Conservation (phyloP, 2,113 vertebrate species). For the Cepphus grylle region DNA sequence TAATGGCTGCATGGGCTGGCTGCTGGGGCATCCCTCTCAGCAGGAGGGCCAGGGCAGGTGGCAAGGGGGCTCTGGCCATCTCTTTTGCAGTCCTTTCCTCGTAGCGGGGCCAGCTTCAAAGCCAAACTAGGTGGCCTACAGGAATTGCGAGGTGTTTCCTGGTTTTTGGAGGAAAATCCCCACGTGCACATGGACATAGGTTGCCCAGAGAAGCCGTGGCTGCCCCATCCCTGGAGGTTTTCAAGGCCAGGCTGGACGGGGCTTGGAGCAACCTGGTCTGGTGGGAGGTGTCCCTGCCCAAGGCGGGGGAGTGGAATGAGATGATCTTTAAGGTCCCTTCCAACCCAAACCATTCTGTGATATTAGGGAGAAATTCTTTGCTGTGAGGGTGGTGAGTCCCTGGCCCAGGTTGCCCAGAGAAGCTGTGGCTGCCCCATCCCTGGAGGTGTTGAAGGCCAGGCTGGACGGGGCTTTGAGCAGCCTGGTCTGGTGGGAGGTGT, state of each 20-base stretch:
- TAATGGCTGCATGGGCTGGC: neutral
- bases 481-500: neutral
- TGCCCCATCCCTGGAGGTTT: neutral
- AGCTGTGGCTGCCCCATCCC: neutral
- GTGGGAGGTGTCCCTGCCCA: neutral
- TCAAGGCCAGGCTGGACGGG: neutral
- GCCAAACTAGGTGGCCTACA: neutral
- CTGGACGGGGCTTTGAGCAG: neutral
- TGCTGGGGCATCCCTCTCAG: accelerated
- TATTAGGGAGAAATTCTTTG: too few relatives aligned
- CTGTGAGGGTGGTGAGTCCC: too few relatives aligned
- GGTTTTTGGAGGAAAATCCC: neutral
- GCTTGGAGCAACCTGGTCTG: neutral
- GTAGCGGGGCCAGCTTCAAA: neutral
- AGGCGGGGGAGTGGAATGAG: neutral
- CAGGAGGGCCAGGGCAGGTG: neutral
- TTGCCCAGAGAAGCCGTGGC: neutral
- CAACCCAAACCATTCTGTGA: neutral
- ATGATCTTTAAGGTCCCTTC: neutral
- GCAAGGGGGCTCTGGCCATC: neutral
- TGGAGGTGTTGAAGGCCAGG: neutral
- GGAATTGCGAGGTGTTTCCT: neutral
- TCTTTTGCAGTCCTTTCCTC: neutral
- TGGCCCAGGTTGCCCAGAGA: neutral
- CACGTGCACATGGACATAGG: accelerated